phyloP scores from a whole-genome alignment of 2,113 vertebrate genomes.

The Sisor rabdophorus region DNA sequence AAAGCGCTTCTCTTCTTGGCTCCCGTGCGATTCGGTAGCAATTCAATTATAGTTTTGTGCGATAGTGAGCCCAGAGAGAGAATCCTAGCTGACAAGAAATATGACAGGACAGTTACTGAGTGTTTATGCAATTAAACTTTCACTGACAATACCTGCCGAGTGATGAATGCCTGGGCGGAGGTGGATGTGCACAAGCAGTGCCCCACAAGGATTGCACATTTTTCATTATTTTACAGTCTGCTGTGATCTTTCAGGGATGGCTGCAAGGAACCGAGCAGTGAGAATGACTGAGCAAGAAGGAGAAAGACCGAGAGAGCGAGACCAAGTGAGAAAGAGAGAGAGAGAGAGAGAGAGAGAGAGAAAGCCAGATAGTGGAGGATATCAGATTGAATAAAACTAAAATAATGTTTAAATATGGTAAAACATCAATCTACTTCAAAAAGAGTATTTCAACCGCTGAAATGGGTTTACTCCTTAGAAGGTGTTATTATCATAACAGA shows the following conservation, averaged over 20 bases:
- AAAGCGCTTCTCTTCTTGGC: slow-evolving; percentile 77
- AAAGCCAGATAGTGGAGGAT: not conserved
- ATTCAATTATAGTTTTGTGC: slow-evolving; percentile 97
- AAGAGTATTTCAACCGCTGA: not conserved
- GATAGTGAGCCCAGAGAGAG: slow-evolving; percentile 91
- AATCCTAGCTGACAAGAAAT: slow-evolving; percentile 93
- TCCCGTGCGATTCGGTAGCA: slow-evolving; percentile 87
- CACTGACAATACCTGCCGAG: slow-evolving; percentile 88
- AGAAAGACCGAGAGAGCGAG: slow-evolving; percentile 44
- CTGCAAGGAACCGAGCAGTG: slow-evolving; percentile 63
- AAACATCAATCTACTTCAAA: not conserved
- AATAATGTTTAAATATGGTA: not conserved
- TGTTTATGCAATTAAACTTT: slow-evolving; percentile 99
- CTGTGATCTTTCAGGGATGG: slow-evolving; percentile 79
- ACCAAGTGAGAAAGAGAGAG: slow-evolving; percentile 60
- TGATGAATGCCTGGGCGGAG: slow-evolving; percentile 88
- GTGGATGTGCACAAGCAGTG: slow-evolving; percentile 78
- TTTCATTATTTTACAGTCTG: slow-evolving; percentile 89
- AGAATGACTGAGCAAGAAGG: not conserved
- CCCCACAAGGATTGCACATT: slow-evolving; percentile 86
- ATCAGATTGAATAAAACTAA: slow-evolving; percentile 1
- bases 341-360: not conserved
- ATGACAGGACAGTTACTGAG: slow-evolving; percentile 97
- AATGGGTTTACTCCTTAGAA: not conserved
- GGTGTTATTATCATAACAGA: not conserved